Conservation (phyloP, 2,888 invertebrate species). For the Acrocyrtus sp. region DNA sequence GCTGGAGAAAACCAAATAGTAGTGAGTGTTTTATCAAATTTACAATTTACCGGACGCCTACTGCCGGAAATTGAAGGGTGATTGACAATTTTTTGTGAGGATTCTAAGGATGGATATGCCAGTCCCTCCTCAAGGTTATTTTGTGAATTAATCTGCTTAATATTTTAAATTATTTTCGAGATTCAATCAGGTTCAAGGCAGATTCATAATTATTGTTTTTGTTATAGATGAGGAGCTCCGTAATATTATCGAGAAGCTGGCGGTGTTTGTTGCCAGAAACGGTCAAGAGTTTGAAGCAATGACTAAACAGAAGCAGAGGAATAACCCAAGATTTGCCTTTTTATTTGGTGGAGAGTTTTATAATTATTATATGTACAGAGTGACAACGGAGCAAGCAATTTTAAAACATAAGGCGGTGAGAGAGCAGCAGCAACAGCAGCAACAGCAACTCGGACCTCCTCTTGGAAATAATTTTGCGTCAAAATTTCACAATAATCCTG, state of each 20-base stretch:
- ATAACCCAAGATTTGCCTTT: conserved; percentile 97
- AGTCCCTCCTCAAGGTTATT: conserved; percentile 74
- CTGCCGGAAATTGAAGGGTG: too few species aligned
- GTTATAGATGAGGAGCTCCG: conserved; percentile 88
- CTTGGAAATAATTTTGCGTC: conserved; percentile 12
- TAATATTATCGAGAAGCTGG: conserved; percentile 98
- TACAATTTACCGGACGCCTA: too few species aligned
- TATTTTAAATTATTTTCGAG: not conserved
- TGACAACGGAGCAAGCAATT: conserved; percentile 92
- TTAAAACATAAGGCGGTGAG: conserved; percentile 65
- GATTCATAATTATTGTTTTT: not conserved
- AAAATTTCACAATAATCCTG: conserved; percentile 19
- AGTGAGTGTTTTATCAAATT: too few species aligned
- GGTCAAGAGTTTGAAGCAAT: conserved; percentile 99
- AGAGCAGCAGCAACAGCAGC: conserved; percentile 57
- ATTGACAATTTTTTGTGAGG: too few species aligned
- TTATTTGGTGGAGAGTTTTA: conserved; percentile 95
- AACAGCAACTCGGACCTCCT: conserved; percentile 30
- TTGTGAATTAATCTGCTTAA: not conserved
- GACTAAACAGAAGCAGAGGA: conserved; percentile 98
- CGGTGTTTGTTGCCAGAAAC: conserved; percentile 98
- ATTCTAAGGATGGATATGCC: conserved; percentile 68
- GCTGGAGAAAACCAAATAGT: too few species aligned
- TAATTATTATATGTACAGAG: conserved; percentile 97
- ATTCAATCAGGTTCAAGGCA: not conserved